phyloP scores from a whole-genome alignment of 2,113 vertebrate genomes.

The Hylia prasina region DNA sequence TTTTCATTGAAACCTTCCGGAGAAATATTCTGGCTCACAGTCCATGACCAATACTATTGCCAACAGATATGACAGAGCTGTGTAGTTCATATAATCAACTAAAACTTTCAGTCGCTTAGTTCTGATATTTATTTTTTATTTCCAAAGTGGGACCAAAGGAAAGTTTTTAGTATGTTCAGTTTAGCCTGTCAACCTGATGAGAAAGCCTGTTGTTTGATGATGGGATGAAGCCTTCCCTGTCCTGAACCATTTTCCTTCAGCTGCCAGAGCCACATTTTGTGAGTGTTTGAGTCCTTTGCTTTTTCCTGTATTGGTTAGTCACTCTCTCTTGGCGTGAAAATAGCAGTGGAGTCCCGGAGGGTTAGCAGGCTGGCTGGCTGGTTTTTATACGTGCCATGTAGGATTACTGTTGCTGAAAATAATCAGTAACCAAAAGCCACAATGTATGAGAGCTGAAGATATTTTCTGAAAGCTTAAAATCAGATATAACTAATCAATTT shows the following conservation, averaged over 20 bases:
- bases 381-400: background rate
- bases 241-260: background rate
- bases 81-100: background rate
- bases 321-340: background rate
- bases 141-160: background rate
- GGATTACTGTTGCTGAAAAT: background rate
- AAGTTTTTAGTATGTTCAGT: background rate
- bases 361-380: background rate
- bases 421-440: background rate
- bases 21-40: background rate
- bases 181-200: background rate
- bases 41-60: background rate
- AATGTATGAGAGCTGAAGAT: background rate
- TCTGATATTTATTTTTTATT: background rate
- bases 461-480: background rate
- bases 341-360: background rate
- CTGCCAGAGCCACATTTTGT: constrained; percentile 4
- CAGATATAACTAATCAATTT: background rate
- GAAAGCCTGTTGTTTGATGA: background rate
- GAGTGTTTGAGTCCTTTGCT: background rate
- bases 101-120: background rate
- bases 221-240: background rate
- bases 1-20: background rate
- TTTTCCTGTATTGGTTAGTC: constrained; percentile 12
- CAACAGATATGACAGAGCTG: background rate